Percentiles rank a stretch among this genome's conserved stretches.
These are phyloP conservation scores for Agapornis roseicollis DNA, from an alignment of 2,113 vertebrate genomes.

Conservation along the genomic window DNA sequence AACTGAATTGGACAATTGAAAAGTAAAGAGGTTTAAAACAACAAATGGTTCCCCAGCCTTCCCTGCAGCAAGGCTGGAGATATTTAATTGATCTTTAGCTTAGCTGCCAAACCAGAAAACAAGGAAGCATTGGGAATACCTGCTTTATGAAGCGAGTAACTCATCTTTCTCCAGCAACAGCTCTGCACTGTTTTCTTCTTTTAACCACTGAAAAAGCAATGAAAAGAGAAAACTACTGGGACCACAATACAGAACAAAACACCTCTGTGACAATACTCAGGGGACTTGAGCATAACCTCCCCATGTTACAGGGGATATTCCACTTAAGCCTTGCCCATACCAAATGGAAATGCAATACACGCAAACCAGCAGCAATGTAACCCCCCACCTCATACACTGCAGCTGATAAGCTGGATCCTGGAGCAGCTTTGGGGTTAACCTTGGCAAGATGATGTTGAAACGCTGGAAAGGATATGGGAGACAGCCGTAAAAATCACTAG, in stretches of 20 bases:
- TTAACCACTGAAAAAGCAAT: background rate
- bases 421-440: background rate
- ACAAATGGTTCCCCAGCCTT: conserved; percentile 56
- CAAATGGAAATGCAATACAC: rapidly evolving
- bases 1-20: conserved; percentile 69
- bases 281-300: background rate
- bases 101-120: conserved; percentile 32
- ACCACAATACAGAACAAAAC: background rate
- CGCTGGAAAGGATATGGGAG: background rate
- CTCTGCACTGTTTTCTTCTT: background rate
- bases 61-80: conserved; percentile 56
- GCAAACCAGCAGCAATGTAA: background rate
- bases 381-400: rapidly evolving
- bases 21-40: conserved; percentile 64
- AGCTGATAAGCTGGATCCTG: background rate
- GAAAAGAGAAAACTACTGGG: background rate
- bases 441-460: background rate
- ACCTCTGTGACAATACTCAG: background rate
- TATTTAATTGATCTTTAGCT: conserved; percentile 47
- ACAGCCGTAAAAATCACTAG: background rate
- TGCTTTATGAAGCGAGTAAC: background rate
- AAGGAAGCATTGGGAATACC: background rate
- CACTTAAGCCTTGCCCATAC: rapidly evolving
- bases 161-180: background rate
- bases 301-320: background rate